Conservation (phyloP, 1,140 invertebrate species). For the Drosophila sp. region DNA sequence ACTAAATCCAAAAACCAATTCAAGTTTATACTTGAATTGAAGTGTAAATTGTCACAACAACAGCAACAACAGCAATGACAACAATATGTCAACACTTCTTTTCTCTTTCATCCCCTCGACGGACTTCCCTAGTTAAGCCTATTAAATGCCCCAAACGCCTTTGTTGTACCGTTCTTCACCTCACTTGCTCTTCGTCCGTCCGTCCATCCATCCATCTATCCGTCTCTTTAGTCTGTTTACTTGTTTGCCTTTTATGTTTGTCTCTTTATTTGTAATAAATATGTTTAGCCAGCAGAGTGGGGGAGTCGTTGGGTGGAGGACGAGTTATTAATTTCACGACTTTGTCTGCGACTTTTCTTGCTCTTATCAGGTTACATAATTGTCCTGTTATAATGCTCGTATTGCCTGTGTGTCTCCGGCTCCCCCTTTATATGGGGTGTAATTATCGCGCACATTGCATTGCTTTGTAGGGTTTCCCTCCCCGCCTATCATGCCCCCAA, state of each 20-base stretch:
- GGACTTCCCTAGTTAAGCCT: constrained; percentile 72
- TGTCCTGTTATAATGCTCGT: constrained; percentile 61
- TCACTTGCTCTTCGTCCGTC: constrained; percentile 37
- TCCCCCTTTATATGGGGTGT: constrained; percentile 60
- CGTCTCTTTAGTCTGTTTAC: constrained; percentile 60
- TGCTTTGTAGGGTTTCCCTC: constrained; percentile 73
- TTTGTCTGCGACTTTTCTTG: constrained; percentile 66
- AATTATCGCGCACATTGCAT: constrained; percentile 72
- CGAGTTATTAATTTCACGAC: constrained; percentile 79
- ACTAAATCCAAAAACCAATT: constrained; percentile 46
- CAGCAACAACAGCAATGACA: constrained; percentile 24
- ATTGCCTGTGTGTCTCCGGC: not conserved
- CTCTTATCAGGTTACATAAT: constrained; percentile 79
- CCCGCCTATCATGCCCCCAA: constrained; percentile 25
- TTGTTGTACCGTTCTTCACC: constrained; percentile 71
- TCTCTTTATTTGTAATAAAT: constrained; percentile 83
- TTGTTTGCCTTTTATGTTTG: constrained; percentile 80
- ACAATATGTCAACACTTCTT: constrained; percentile 71
- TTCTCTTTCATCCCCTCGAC: not conserved
- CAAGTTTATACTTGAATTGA: constrained; percentile 53
- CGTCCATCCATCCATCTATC: too few species aligned
- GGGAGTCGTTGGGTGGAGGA: not conserved
- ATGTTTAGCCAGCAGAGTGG: constrained; percentile 50
- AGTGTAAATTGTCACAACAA: constrained; percentile 57
- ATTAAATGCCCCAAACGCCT: constrained; percentile 78